phyloP scores from a whole-genome alignment of 2,888 invertebrate species.

The Pyrgus malvae region DNA sequence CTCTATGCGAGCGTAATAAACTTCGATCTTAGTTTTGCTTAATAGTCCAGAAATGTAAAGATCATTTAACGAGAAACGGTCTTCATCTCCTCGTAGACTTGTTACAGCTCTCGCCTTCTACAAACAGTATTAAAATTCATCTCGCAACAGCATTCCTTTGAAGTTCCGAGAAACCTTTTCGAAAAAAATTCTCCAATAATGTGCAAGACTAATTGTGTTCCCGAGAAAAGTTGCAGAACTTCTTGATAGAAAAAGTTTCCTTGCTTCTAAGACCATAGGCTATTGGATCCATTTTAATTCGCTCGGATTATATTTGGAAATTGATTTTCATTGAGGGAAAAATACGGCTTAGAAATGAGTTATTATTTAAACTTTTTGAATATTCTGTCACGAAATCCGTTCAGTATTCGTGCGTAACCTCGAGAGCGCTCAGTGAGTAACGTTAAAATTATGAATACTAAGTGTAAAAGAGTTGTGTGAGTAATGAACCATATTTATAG shows the following conservation, averaged over 20 bases:
- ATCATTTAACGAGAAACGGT: too few species aligned
- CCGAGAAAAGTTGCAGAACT: constrained; percentile 11
- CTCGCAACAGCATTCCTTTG: neutral
- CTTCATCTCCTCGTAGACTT: too few species aligned
- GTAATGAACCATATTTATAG: too few species aligned
- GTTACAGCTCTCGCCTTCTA: neutral
- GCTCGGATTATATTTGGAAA: neutral
- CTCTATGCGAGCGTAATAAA: too few species aligned
- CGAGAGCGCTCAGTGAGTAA: too few species aligned
- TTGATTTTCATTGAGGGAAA: neutral
- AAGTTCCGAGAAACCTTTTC: neutral
- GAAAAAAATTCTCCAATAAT: constrained; percentile 1
- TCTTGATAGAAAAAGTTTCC: constrained; percentile 13
- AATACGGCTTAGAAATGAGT: neutral
- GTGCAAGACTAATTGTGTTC: constrained; percentile 9
- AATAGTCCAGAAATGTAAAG: too few species aligned
- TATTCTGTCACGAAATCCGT: too few species aligned
- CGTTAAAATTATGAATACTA: too few species aligned
- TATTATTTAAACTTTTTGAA: neutral
- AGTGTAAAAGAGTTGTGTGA: too few species aligned
- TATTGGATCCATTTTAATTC: constrained; percentile 12
- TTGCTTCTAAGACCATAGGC: neutral
- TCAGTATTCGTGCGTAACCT: too few species aligned
- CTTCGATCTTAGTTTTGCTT: too few species aligned
- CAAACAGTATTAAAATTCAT: neutral